These are phyloP conservation scores for Bombylius major DNA, from an alignment of 2,888 invertebrate species.

Conservation along the genomic window DNA sequence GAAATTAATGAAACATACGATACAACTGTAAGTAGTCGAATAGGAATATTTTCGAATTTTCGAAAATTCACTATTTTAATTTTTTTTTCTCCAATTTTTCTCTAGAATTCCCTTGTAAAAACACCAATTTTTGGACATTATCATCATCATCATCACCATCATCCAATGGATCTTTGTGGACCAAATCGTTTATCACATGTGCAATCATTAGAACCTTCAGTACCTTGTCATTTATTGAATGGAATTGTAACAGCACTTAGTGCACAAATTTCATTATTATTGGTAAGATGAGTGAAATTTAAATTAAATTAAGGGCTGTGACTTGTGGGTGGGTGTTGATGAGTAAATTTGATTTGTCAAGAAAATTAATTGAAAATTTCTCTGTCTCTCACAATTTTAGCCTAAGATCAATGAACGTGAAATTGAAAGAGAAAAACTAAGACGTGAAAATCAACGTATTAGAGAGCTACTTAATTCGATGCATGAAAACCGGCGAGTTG, in stretches of 20 bases:
- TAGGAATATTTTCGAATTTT: too few relatives aligned
- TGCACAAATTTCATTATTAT: conserved; percentile 52
- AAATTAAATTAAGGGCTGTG: not conserved
- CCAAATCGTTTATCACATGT: conserved; percentile 37
- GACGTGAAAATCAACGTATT: conserved; percentile 57
- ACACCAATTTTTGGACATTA: not conserved
- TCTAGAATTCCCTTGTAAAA: not conserved
- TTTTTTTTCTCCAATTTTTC: not conserved
- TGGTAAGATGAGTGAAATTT: conserved; percentile 39
- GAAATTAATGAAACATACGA: conserved; percentile 29
- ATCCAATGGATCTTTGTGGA: conserved; percentile 22
- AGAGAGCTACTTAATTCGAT: conserved; percentile 58
- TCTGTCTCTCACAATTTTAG: conserved; percentile 33
- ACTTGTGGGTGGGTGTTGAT: too few relatives aligned
- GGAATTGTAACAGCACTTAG: conserved; percentile 50
- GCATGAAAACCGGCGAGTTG: conserved; percentile 38
- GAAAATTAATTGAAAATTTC: too few relatives aligned
- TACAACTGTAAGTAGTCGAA: conserved; percentile 22
- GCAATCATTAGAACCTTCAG: conserved; percentile 40
- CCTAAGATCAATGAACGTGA: conserved; percentile 61
- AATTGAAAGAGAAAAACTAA: conserved; percentile 58
- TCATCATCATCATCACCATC: too few relatives aligned
- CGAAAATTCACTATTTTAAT: not conserved
- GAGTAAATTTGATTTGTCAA: not conserved
- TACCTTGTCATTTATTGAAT: conserved; percentile 48